Conservation (phyloP, 2,797 vertebrate species). For the Poecilia gillii region DNA sequence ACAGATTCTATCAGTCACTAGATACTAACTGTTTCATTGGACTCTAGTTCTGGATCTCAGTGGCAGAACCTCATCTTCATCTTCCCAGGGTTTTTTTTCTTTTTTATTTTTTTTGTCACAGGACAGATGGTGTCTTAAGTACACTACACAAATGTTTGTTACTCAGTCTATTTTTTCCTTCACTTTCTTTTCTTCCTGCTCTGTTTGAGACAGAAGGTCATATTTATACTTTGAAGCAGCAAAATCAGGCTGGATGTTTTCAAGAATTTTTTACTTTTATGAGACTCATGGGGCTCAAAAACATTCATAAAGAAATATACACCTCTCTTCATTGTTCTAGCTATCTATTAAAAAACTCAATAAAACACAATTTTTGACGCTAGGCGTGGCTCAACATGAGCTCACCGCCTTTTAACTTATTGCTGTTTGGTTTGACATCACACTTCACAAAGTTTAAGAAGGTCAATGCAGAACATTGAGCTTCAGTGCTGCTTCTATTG, state of each 20-base stretch:
- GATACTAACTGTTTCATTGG: background rate
- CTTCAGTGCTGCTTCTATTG: background rate
- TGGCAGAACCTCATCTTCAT: background rate
- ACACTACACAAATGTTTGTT: background rate
- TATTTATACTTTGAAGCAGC: background rate
- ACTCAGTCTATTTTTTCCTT: background rate
- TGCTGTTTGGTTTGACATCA: background rate
- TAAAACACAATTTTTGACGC: background rate
- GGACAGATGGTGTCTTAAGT: background rate
- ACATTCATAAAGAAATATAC: background rate
- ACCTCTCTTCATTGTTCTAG: background rate
- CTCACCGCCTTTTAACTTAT: background rate
- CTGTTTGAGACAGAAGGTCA: background rate
- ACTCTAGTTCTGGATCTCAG: background rate
- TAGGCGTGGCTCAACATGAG: background rate
- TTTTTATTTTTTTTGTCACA: background rate
- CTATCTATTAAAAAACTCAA: background rate
- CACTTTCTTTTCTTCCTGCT: background rate
- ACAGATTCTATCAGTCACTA: background rate
- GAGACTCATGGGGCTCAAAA: background rate
- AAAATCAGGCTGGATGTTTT: background rate
- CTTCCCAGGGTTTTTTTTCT: background rate
- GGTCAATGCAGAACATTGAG: background rate
- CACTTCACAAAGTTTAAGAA: background rate
- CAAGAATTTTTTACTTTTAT: background rate